Evolutionary conservation across 2,888 invertebrate genomes (phyloP).

Genomic region (Drosophila antonietae): DNA sequence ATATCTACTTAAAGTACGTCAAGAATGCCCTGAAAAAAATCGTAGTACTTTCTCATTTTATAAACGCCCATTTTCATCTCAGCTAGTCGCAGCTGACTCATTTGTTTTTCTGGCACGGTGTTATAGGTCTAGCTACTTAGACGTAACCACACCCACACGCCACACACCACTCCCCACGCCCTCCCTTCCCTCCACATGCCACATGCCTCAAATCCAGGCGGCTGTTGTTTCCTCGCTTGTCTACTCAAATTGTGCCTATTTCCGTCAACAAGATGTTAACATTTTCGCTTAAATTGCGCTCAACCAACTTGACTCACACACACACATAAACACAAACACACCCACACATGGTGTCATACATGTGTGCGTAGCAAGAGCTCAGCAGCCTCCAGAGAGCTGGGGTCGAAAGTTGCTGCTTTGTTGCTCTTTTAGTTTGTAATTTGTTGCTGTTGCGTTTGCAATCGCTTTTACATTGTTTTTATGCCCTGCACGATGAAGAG

Average conservation of each 20-base stretch:
- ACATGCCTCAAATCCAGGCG: slow-evolving; percentile 48
- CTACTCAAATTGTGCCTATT: slow-evolving; percentile 73
- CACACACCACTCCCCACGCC: slow-evolving; percentile 1
- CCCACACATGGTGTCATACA: background rate
- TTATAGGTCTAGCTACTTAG: slow-evolving; percentile 32
- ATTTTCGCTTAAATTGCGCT: slow-evolving; percentile 72
- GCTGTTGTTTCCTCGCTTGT: slow-evolving; percentile 57
- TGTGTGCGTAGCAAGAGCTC: slow-evolving; percentile 16
- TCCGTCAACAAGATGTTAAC: slow-evolving; percentile 80
- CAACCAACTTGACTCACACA: slow-evolving; percentile 39
- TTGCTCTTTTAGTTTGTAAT: slow-evolving; percentile 41
- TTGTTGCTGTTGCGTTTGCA: slow-evolving; percentile 41
- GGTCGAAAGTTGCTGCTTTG: slow-evolving; percentile 17
- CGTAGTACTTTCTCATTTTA: background rate
- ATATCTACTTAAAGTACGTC: background rate
- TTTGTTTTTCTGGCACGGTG: slow-evolving; percentile 41
- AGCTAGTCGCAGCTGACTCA: slow-evolving; percentile 15
- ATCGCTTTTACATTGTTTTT: slow-evolving; percentile 38
- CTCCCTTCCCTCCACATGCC: background rate
- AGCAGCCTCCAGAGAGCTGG: slow-evolving; percentile 33
- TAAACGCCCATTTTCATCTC: slow-evolving; percentile 2
- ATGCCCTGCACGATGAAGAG: background rate
- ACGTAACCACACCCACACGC: slow-evolving; percentile 24
- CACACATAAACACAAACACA: background rate
- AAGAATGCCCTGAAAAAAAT: background rate